phyloP scores from a whole-genome alignment of 2,888 invertebrate genomes.

The Icerya purchasi region DNA sequence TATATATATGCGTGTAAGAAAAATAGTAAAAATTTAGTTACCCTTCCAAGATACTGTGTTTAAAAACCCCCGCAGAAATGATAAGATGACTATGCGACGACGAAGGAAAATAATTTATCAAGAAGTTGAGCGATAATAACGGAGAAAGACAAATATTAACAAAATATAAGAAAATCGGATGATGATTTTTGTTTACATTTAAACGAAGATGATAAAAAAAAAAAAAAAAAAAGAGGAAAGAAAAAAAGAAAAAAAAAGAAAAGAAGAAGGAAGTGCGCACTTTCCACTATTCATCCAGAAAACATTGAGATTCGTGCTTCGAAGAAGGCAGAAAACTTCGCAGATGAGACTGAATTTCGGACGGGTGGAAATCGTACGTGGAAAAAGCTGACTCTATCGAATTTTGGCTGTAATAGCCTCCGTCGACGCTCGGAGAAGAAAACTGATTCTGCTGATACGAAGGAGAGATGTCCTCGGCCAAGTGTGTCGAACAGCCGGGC shows the following conservation, averaged over 20 bases:
- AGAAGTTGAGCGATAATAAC: too few relatives aligned
- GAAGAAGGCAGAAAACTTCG: constrained; percentile 11
- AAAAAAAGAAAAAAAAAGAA: not conserved
- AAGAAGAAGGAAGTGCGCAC: not conserved
- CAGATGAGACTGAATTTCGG: constrained; percentile 11
- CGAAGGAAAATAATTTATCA: too few relatives aligned
- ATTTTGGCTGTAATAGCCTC: constrained; percentile 7
- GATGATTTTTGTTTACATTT: too few relatives aligned
- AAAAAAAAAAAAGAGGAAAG: not conserved
- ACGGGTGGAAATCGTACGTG: constrained; percentile 11
- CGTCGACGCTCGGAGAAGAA: constrained; percentile 9
- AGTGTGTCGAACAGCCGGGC: not conserved
- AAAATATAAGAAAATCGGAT: too few relatives aligned
- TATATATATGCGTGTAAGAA: too few relatives aligned
- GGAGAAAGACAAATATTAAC: too few relatives aligned
- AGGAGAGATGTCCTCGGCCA: not conserved
- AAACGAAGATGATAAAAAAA: not conserved
- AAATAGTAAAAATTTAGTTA: too few relatives aligned
- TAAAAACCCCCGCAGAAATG: too few relatives aligned
- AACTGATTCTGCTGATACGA: constrained; percentile 12
- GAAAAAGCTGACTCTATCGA: constrained; percentile 10
- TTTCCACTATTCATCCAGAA: constrained; percentile 7
- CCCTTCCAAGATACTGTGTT: too few relatives aligned
- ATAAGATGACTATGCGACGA: too few relatives aligned
- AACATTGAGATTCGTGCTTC: constrained; percentile 9